Conservation (phyloP, 2,888 invertebrate genomes). For the Mantis religiosa region DNA sequence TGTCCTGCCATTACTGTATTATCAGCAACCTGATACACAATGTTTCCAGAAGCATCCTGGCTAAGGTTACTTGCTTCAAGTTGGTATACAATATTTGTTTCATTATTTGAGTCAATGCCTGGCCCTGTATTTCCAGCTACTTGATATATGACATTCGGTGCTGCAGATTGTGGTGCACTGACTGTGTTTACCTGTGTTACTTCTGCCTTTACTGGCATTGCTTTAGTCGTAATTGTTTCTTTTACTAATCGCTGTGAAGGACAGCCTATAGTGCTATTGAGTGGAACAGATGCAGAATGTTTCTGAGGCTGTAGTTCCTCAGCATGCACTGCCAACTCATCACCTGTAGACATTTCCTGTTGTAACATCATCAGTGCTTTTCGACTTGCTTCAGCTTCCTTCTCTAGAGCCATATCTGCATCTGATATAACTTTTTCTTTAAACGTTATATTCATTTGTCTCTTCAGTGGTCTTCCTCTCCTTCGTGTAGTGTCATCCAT, state of each 20-base stretch:
- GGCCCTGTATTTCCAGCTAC: conserved; percentile 10
- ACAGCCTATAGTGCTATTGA: neutral
- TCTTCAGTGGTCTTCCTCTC: conserved; percentile 31
- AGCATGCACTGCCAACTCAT: conserved; percentile 42
- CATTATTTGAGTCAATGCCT: conserved; percentile 7
- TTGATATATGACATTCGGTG: conserved; percentile 19
- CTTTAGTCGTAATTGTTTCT: neutral
- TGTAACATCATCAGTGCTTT: conserved; percentile 46
- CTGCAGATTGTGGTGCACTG: neutral
- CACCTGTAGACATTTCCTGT: conserved; percentile 43
- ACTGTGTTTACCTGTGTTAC: neutral
- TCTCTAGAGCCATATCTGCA: conserved; percentile 31
- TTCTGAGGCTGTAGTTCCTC: conserved; percentile 36
- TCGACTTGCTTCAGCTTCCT: conserved; percentile 46
- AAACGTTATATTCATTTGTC: conserved; percentile 31
- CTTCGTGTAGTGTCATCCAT: conserved; percentile 24
- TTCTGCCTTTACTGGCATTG: neutral
- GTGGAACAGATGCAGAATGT: neutral
- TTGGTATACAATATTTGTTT: conserved; percentile 8
- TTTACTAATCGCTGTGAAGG: neutral
- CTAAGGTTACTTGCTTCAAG: neutral
- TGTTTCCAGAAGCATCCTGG: conserved; percentile 5
- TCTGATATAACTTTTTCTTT: conserved; percentile 32
- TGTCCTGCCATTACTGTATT: conserved; percentile 15
- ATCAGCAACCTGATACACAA: conserved; percentile 19